Base-by-base conservation (phyloP, 1,140 invertebrate genomes). In the Myzus persicae region DNA sequence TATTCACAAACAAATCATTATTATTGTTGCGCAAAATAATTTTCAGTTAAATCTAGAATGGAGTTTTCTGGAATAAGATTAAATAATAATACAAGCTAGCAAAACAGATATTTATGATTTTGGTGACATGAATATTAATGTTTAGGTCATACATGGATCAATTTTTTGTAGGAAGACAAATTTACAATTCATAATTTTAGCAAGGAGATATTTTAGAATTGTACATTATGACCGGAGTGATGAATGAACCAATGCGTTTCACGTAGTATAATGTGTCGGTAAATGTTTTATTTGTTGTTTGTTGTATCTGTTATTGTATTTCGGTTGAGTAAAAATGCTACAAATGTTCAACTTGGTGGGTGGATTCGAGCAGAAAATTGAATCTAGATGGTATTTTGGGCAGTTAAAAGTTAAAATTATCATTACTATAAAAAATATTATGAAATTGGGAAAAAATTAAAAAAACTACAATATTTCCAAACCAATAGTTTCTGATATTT, bases 1-100 rank as follows among this genome's bases (percentile, higher is more conserved):
- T 38, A 51, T 51, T 51, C 11, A 51, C 48, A 89, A 36, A 88
- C 31, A 48, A 89, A 89, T 89, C 46, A 51, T 89, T 89, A 36
- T 89, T 89, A 89, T 51, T 24, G 24, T 51, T 5, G n/a, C 31
- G 31, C 38, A 3, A 11, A n/a, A n/a, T 18, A n/a, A 26, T 31
- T n/a, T 85, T 44, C 9, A 14, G 84, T 44, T n/a, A 44, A 44
- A n/a, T 44, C 38, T 84, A 40, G 0, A 40, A 26, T 42, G 9
- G 22, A 24, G 40, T 84, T 76, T 18, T n/a, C 59, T 18, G 59
- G 20, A 76, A n/a, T 76, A n/a, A 76, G 9, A 76, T 18, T 76
- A 76, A n/a, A 6, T 2, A 46, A 31, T 59, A 67, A n/a, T 76
- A n/a, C n/a, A n/a, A n/a, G 0, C 14, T 1, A 1, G 4, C 18